phyloP scores from a whole-genome alignment of 2,797 vertebrate species.

The Chelidonichthys spinosus region DNA sequence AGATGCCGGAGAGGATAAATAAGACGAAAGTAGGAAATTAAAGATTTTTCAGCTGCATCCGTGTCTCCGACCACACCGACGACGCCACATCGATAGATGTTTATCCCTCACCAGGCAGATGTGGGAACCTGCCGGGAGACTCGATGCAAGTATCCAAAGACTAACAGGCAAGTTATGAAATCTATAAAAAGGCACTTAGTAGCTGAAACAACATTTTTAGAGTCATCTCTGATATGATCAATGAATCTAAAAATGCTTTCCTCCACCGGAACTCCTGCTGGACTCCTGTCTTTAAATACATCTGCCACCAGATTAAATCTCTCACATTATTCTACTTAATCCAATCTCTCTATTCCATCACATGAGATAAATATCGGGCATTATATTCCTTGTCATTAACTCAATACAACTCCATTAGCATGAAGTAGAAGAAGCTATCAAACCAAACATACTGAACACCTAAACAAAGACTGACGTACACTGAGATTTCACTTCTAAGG shows the following conservation, averaged over 20 bases:
- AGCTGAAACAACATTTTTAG: conserved; percentile 29
- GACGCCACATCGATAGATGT: conserved; percentile 20
- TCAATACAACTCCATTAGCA: conserved; percentile 10
- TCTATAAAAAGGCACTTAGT: conserved; percentile 36
- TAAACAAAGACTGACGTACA: conserved; percentile 3
- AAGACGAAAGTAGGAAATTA: conserved; percentile 48
- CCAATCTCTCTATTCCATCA: conserved; percentile 6
- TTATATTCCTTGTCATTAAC: conserved; percentile 3
- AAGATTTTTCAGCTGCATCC: conserved; percentile 43
- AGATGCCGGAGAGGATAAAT: conserved; percentile 44
- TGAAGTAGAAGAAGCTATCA: conserved; percentile 15
- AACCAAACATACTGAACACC: conserved; percentile 25
- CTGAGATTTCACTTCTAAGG: not conserved
- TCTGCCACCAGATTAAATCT: conserved; percentile 39
- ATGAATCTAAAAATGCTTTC: conserved; percentile 39
- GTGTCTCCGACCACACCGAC: not conserved
- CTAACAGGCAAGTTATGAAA: conserved; percentile 30
- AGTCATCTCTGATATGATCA: conserved; percentile 25
- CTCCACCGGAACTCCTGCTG: conserved; percentile 9
- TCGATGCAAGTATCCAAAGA: conserved; percentile 39
- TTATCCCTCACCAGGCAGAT: not conserved
- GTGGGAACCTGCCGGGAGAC: conserved; percentile 16
- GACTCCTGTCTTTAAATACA: conserved; percentile 32
- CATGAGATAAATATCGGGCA: conserved; percentile 17
- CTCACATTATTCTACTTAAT: conserved; percentile 36